phyloP scores from a whole-genome alignment of 2,113 vertebrate genomes.

The Pelobates fuscus region DNA sequence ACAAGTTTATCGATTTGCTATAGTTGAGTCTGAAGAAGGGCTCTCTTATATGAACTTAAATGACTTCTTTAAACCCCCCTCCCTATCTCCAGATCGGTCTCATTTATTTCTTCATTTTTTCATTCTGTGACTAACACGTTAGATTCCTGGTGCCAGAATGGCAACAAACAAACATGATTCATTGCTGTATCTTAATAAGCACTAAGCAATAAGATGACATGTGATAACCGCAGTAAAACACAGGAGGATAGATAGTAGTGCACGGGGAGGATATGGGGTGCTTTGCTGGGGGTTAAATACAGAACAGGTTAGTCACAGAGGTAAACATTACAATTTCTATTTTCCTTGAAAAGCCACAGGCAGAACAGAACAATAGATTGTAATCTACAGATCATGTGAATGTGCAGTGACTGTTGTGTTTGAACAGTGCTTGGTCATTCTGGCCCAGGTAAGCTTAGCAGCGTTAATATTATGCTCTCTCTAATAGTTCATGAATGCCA shows the following conservation, averaged over 20 bases:
- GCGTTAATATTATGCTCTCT: neutral
- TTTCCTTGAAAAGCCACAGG: slow-evolving; percentile 30
- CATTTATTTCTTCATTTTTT: neutral
- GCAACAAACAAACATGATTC: slow-evolving; percentile 46
- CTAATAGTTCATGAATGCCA: too few species aligned
- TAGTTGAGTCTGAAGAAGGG: too few species aligned
- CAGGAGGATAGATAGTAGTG: neutral
- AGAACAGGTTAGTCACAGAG: slow-evolving; percentile 24
- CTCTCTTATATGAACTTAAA: slow-evolving; percentile 13
- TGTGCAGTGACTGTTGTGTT: neutral
- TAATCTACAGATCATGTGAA: slow-evolving; percentile 8
- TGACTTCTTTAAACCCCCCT: neutral
- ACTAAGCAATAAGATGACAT: neutral
- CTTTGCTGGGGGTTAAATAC: slow-evolving; percentile 25
- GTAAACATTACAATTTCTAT: slow-evolving; percentile 22
- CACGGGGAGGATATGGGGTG: neutral
- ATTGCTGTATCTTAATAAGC: slow-evolving; percentile 21
- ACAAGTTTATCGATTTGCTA: too few species aligned
- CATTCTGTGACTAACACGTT: slow-evolving; percentile 31
- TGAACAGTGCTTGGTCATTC: neutral
- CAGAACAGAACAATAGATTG: slow-evolving; percentile 14
- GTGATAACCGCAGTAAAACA: slow-evolving; percentile 13
- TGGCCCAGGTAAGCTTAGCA: neutral
- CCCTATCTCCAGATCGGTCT: neutral
- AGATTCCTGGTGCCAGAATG: slow-evolving; percentile 33